Conservation (phyloP, 2,113 vertebrate species). For the Pluvialis apricaria region DNA sequence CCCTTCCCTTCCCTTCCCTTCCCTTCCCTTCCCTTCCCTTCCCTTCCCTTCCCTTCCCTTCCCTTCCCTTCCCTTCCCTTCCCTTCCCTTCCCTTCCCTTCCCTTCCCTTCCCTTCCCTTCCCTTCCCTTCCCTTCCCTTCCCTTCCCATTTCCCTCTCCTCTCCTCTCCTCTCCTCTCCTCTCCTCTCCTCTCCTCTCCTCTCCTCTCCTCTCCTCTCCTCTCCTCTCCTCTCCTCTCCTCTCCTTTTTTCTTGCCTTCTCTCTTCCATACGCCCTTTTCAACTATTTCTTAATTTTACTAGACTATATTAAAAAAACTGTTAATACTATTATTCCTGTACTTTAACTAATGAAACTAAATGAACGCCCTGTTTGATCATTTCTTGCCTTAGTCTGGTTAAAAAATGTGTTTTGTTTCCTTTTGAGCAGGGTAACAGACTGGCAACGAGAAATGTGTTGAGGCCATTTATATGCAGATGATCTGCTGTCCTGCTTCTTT, state of each 20-base stretch:
- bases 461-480: conserved; percentile 67
- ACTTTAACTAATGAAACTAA: conserved; percentile 32
- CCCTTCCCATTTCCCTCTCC: too few relatives aligned
- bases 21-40: not conserved
- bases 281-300: not conserved
- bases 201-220: too few relatives aligned
- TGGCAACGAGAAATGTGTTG: conserved; percentile 28
- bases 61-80: too few relatives aligned
- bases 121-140: too few relatives aligned
- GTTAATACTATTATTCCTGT: not conserved
- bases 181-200: too few relatives aligned
- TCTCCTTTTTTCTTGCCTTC: not conserved
- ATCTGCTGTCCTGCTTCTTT: conserved; percentile 59
- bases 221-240: too few relatives aligned
- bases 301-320: not conserved
- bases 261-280: not conserved
- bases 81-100: not conserved
- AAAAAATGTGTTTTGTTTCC: conserved; percentile 49
- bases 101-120: too few relatives aligned
- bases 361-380: not conserved
- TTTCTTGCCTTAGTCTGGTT: conserved; percentile 1
- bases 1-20: too few relatives aligned
- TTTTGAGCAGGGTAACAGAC: conserved; percentile 18
- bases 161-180: too few relatives aligned
- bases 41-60: not conserved